Evolutionary conservation across 2,797 vertebrate genomes (phyloP).

Genomic region (Bryconaethiops microstoma): DNA sequence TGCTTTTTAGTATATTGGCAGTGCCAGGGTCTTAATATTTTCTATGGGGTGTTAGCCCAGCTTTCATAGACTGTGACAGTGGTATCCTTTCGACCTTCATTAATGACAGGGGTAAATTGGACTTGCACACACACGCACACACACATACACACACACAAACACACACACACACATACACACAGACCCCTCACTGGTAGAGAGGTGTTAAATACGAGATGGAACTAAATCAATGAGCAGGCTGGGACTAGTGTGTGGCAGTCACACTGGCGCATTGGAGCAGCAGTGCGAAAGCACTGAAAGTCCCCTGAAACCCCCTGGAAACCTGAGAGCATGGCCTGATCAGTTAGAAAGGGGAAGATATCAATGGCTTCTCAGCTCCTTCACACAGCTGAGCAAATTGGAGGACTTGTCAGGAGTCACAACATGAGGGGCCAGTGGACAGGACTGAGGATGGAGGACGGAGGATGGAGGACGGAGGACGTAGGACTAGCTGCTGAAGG

Average conservation of each 20-base stretch:
- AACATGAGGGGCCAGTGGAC: constrained; percentile 77
- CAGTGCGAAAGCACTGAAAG: constrained; percentile 49
- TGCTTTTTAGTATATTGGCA: constrained; percentile 47
- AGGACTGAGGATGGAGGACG: constrained; percentile 62
- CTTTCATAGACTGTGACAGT: constrained; percentile 28
- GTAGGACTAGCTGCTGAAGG: neutral
- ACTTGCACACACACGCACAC: constrained; percentile 39
- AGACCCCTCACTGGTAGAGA: constrained; percentile 69
- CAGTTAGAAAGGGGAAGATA: constrained; percentile 85
- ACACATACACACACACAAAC: constrained; percentile 21
- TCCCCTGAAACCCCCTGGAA: constrained; percentile 64
- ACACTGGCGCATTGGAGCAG: constrained; percentile 60
- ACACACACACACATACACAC: constrained; percentile 31
- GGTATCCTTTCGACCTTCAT: constrained; percentile 61
- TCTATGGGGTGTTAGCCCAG: constrained; percentile 35
- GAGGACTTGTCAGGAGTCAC: constrained; percentile 92
- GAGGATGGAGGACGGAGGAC: constrained; percentile 60
- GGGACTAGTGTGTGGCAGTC: constrained; percentile 60
- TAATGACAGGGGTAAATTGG: constrained; percentile 55
- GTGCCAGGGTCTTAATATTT: constrained; percentile 47
- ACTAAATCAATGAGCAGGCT: constrained; percentile 76
- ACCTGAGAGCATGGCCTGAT: constrained; percentile 83
- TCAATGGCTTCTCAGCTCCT: constrained; percentile 85
- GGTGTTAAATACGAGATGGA: constrained; percentile 78
- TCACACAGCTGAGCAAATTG: constrained; percentile 91